phyloP scores from a whole-genome alignment of 2,113 vertebrate genomes.

The Podilymbus podiceps region DNA sequence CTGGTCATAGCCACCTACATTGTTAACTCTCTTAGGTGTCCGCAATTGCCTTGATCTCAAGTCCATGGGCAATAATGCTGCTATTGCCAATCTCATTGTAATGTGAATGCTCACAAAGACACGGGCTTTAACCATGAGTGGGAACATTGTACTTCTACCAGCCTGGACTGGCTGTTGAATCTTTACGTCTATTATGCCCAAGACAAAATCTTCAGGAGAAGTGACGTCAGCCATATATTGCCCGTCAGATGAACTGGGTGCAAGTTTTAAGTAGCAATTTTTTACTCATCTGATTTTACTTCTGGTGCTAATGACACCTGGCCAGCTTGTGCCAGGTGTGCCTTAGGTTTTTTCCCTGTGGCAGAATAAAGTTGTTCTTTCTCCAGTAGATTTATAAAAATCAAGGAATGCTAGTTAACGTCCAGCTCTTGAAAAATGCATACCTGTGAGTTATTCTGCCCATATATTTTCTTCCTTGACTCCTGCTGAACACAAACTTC shows the following conservation, averaged over 20 bases:
- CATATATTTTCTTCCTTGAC: neutral
- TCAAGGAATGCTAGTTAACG: neutral
- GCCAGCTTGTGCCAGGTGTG: neutral
- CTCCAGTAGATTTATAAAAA: neutral
- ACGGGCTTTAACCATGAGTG: neutral
- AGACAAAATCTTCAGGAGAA: neutral
- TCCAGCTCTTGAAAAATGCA: neutral
- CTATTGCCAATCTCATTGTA: neutral
- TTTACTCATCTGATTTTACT: neutral
- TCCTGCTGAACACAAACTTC: neutral
- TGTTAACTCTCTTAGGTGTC: neutral
- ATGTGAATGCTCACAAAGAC: neutral
- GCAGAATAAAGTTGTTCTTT: neutral
- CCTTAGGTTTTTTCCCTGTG: neutral
- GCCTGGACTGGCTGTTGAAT: neutral
- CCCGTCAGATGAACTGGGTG: neutral
- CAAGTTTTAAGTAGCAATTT: neutral
- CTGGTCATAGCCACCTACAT: neutral
- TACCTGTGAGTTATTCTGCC: neutral
- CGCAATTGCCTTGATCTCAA: neutral
- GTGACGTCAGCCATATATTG: neutral
- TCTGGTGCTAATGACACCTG: neutral
- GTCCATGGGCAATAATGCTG: neutral
- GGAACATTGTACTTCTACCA: neutral
- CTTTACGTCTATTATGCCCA: neutral